A percentile compares a stretch with the other conserved stretches of the same genome.
Conservation (phyloP, 2,888 invertebrate genomes). For the Endotricha flammealis region DNA sequence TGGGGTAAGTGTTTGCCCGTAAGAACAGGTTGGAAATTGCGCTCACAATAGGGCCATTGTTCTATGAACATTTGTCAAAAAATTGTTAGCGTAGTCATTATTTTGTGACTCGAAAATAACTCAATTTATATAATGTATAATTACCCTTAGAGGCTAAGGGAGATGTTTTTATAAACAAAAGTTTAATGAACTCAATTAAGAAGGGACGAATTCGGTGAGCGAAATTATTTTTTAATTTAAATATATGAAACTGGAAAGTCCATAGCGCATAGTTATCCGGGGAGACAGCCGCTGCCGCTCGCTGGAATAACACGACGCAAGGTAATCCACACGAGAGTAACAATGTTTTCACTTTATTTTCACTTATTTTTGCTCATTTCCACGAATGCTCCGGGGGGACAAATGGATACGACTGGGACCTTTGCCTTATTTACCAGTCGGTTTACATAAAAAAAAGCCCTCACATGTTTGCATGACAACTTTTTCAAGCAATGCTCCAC, state of each 20-base stretch:
- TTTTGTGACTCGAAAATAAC: background rate
- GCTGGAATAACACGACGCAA: slow-evolving; percentile 48
- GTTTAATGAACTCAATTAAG: slow-evolving; percentile 47
- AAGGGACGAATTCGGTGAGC: slow-evolving; percentile 28
- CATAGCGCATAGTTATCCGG: slow-evolving; percentile 45
- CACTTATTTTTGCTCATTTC: slow-evolving; percentile 64
- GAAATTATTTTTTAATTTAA: slow-evolving; percentile 49
- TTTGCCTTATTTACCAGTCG: slow-evolving; percentile 50
- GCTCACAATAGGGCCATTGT: background rate
- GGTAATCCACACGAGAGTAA: slow-evolving; percentile 67
- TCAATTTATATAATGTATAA: background rate
- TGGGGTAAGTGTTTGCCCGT: background rate
- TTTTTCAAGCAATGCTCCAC: slow-evolving; percentile 23
- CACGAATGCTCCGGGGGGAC: slow-evolving; percentile 52
- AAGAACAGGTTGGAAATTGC: background rate
- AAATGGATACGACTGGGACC: slow-evolving; percentile 52
- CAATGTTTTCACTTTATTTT: slow-evolving; percentile 70
- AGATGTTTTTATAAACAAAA: slow-evolving; percentile 21
- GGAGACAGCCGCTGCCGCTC: slow-evolving; percentile 34
- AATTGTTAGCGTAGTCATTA: background rate
- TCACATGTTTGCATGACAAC: slow-evolving; percentile 21
- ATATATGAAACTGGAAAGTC: slow-evolving; percentile 38
- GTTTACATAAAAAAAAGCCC: slow-evolving; percentile 39
- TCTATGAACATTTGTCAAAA: background rate
- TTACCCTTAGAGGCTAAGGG: background rate